phyloP scores from a whole-genome alignment of 2,113 vertebrate genomes.

The Cebidichthys violaceus region DNA sequence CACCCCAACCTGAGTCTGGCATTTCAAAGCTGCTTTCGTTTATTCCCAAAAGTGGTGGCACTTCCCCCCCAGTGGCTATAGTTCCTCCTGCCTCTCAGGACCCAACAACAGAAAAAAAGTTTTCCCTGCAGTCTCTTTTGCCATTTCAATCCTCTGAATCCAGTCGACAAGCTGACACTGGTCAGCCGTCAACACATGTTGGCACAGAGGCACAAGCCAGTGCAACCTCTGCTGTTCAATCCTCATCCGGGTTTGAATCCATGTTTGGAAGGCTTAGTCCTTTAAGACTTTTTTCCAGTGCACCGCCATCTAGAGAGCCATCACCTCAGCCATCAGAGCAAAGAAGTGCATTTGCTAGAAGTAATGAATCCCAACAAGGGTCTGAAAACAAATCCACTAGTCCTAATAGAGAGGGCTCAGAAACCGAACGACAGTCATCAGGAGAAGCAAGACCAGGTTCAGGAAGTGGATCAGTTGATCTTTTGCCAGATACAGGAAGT shows the following conservation, averaged over 20 bases:
- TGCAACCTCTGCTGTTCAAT: conserved; percentile 46
- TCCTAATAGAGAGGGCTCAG: conserved; percentile 45
- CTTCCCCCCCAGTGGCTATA: conserved; percentile 75
- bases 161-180: conserved; percentile 53
- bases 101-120: conserved; percentile 76
- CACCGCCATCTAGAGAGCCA: conserved; percentile 70
- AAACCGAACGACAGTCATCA: conserved; percentile 64
- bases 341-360: conserved; percentile 59
- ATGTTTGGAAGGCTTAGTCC: conserved; percentile 89
- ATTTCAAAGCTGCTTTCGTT: conserved; percentile 76
- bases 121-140: conserved; percentile 81
- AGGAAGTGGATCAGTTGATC: conserved; percentile 77
- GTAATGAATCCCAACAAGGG: conserved; percentile 55
- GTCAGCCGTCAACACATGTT: conserved; percentile 19
- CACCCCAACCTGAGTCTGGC: conserved; percentile 65
- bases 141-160: conserved; percentile 76
- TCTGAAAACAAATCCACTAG: conserved; percentile 42
- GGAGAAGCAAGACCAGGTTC: conserved; percentile 63
- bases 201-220: conserved; percentile 46
- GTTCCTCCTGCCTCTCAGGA: conserved; percentile 77
- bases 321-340: conserved; percentile 70
- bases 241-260: conserved; percentile 86
- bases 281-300: conserved; percentile 82
- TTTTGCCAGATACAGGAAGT: conserved; percentile 71
- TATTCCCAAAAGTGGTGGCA: conserved; percentile 75